Base-by-base conservation (phyloP, 2,113 vertebrate genomes). In the Chlamydotis undulata region DNA sequence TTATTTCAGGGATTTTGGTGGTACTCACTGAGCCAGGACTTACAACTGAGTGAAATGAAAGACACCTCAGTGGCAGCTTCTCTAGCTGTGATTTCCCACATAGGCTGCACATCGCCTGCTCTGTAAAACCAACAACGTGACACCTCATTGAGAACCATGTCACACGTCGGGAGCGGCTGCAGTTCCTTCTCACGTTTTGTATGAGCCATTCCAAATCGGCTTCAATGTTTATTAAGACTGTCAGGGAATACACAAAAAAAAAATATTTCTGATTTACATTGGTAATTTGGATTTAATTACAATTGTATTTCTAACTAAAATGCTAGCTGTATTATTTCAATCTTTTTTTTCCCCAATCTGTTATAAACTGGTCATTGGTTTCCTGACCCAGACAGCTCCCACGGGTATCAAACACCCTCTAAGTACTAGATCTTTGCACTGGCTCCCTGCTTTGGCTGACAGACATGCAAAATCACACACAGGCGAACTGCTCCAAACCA, bases 371-470 rank as follows among this genome's bases (percentile, higher is more conserved):
- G 50, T 86, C 37, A 33, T 35, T 45, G 31, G 43, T 86, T 95
- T 94, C 69, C 89, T 55, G 83, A 75, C 60, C 77, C 53, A 83
- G 80, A 70, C 69, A 84, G 69, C 86, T 92, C 94, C 73, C 86
- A 90, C 4, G 22, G 63, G 69, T 93, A 93, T 93, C 83, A 94
- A 88, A 82, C 83, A 90, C 86, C 43, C 63, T 83, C 56, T 61
- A 55, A 90, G 52, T 71, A 83, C 60, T 57, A 49, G 60, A 79
- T 93, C 94, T 88, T 95, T 94, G 68, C 60, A 37, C 75, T 87
- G 68, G 29, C 59, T 89, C 39, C 64, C 64, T 87, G 94, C 79
- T 95, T 91, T 94, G 95, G 80, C 88, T 94, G 86, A 82, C 73
- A 81, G 60, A 86, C 83, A 87, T 52, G 37, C 11, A 4, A 94